phyloP scores from a whole-genome alignment of 2,888 invertebrate genomes.

The Agrotis ipsilon region DNA sequence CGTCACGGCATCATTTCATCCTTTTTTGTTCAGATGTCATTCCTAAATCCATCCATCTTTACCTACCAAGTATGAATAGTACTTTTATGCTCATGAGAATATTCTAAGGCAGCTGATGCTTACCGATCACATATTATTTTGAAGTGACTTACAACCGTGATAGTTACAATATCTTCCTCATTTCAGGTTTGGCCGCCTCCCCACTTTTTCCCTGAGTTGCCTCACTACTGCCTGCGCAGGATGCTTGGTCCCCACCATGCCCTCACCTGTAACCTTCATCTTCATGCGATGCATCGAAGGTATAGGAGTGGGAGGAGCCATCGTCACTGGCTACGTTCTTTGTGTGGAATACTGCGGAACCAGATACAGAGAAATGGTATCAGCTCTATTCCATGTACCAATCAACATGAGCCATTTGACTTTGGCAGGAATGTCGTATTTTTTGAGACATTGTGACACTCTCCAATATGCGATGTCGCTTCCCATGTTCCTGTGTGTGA shows the following conservation, averaged over 20 bases:
- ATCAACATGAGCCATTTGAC: slow-evolving; percentile 79
- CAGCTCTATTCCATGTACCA: slow-evolving; percentile 81
- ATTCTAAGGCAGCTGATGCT: neutral
- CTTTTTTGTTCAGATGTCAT: too few relatives aligned
- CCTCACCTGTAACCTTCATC: slow-evolving; percentile 70
- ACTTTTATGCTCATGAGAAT: too few relatives aligned
- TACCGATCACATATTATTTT: neutral
- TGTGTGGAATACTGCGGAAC: slow-evolving; percentile 80
- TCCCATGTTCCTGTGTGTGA: slow-evolving; percentile 75
- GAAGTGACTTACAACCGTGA: neutral
- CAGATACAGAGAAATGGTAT: slow-evolving; percentile 76
- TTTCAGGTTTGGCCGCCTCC: slow-evolving; percentile 79
- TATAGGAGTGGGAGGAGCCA: slow-evolving; percentile 78
- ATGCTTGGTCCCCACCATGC: slow-evolving; percentile 76
- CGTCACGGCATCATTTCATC: too few relatives aligned
- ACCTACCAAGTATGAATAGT: too few relatives aligned
- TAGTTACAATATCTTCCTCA: neutral
- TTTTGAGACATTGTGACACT: slow-evolving; percentile 76
- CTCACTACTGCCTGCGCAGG: slow-evolving; percentile 73
- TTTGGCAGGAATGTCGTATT: slow-evolving; percentile 79
- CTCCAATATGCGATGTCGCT: slow-evolving; percentile 80
- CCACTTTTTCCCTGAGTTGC: slow-evolving; percentile 69
- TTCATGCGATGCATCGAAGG: slow-evolving; percentile 81
- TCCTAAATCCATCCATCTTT: too few relatives aligned
- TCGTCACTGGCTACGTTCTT: slow-evolving; percentile 81